Evolutionary conservation across 2,113 vertebrate genomes (phyloP).

Genomic region (Forbesichthys papilliferus): DNA sequence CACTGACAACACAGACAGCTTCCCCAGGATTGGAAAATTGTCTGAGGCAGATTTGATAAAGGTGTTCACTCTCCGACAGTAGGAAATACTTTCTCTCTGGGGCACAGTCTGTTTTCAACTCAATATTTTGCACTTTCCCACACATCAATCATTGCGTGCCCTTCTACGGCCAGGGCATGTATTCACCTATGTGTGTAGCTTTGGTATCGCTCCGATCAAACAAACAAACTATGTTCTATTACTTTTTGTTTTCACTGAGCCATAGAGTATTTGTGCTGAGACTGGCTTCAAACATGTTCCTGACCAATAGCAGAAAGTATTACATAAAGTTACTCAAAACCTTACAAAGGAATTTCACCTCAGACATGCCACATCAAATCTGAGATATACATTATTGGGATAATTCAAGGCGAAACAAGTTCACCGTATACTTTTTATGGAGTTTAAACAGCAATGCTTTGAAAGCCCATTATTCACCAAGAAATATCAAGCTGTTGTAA

Average conservation of each 20-base stretch:
- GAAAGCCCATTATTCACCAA: too few species aligned
- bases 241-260: background rate
- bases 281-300: background rate
- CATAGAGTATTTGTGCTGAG: background rate
- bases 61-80: slow-evolving; percentile 47
- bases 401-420: too few species aligned
- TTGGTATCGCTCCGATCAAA: slow-evolving; percentile 12
- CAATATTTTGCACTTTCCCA: slow-evolving; percentile 44
- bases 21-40: slow-evolving; percentile 41
- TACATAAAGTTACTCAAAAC: background rate
- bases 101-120: slow-evolving; percentile 39
- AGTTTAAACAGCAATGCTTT: too few species aligned
- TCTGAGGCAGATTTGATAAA: slow-evolving; percentile 45
- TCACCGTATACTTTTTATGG: too few species aligned
- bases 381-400: too few species aligned
- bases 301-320: background rate
- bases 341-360: too few species aligned
- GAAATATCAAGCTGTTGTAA: too few species aligned
- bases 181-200: slow-evolving; percentile 39
- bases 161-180: slow-evolving; percentile 30
- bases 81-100: slow-evolving; percentile 37
- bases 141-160: slow-evolving; percentile 49
- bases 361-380: too few species aligned
- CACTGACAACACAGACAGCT: slow-evolving; percentile 33
- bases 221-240: background rate